Evolutionary conservation across 1,140 invertebrate species (phyloP).

Genomic region (Atta texana): DNA sequence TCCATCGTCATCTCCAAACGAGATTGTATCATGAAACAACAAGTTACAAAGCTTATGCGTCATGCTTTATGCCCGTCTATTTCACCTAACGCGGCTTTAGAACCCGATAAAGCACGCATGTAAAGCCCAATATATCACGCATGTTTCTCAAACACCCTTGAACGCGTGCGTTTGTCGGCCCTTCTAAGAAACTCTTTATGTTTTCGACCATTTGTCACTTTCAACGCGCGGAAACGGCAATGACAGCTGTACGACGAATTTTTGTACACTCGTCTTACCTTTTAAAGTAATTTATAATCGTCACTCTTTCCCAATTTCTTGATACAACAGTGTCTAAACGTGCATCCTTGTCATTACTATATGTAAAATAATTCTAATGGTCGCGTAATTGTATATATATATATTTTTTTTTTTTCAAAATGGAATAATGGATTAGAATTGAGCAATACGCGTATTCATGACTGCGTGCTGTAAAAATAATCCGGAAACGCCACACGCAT

Average conservation of each 20-base stretch:
- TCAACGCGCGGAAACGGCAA: constrained; percentile 33
- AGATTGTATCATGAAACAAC: constrained; percentile 42
- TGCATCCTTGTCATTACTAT: not conserved
- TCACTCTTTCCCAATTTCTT: not conserved
- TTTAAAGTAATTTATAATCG: constrained; percentile 11
- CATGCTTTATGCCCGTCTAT: constrained; percentile 30
- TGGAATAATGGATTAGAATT: constrained; percentile 9
- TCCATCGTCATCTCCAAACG: not conserved
- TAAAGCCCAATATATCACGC: constrained; percentile 55
- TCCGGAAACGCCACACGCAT: not conserved
- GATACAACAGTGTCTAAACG: not conserved
- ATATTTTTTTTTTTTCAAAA: not conserved
- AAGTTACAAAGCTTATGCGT: constrained; percentile 19
- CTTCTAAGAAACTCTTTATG: constrained; percentile 38
- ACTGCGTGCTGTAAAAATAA: not conserved
- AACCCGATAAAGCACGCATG: constrained; percentile 41
- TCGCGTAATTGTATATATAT: not conserved
- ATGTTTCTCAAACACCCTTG: constrained; percentile 31
- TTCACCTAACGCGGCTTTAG: constrained; percentile 44
- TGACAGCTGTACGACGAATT: constrained; percentile 22
- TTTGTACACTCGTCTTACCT: not conserved
- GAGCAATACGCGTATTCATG: not conserved
- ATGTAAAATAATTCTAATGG: not conserved
- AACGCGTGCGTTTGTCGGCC: constrained; percentile 38
- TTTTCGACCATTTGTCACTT: constrained; percentile 47